Conservation (phyloP, 2,797 vertebrate genomes). For the Coilia nasus region DNA sequence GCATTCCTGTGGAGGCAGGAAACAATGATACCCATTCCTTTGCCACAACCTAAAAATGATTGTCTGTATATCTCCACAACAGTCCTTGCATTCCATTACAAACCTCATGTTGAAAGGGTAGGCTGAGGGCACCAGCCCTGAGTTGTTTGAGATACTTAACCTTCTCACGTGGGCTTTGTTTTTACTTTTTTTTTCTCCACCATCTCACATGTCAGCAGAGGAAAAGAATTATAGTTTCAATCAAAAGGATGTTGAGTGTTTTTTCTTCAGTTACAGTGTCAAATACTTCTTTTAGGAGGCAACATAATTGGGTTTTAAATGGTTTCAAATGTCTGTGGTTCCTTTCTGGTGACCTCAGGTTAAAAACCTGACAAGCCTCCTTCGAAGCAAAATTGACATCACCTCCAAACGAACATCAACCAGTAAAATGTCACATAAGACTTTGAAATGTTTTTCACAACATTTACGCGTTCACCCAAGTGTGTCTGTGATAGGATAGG, state of each 20-base stretch:
- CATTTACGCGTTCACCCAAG: neutral
- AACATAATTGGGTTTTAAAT: slow-evolving; percentile 44
- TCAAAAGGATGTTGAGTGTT: neutral
- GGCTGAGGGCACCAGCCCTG: neutral
- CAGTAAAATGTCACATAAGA: slow-evolving; percentile 23
- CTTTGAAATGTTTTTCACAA: slow-evolving; percentile 45
- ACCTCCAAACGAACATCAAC: slow-evolving; percentile 37
- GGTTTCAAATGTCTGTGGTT: slow-evolving; percentile 48
- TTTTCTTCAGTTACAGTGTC: slow-evolving; percentile 7
- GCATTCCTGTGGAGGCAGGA: slow-evolving; percentile 8
- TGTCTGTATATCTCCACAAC: neutral
- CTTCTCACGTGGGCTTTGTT: neutral
- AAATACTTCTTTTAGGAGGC: slow-evolving; percentile 36
- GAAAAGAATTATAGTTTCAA: slow-evolving; percentile 7
- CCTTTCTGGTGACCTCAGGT: slow-evolving; percentile 57
- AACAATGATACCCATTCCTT: slow-evolving; percentile 1
- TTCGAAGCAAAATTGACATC: slow-evolving; percentile 4
- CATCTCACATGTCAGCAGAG: neutral
- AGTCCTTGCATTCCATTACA: neutral
- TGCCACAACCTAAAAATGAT: neutral
- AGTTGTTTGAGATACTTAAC: neutral
- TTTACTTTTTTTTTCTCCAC: neutral
- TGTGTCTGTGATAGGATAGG: neutral
- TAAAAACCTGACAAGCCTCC: neutral
- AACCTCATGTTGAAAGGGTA: neutral